Evolutionary conservation across 2,888 invertebrate genomes (phyloP), one percentile per base, ranked within the genome.

Genomic region (Lasius platythorax): DNA sequence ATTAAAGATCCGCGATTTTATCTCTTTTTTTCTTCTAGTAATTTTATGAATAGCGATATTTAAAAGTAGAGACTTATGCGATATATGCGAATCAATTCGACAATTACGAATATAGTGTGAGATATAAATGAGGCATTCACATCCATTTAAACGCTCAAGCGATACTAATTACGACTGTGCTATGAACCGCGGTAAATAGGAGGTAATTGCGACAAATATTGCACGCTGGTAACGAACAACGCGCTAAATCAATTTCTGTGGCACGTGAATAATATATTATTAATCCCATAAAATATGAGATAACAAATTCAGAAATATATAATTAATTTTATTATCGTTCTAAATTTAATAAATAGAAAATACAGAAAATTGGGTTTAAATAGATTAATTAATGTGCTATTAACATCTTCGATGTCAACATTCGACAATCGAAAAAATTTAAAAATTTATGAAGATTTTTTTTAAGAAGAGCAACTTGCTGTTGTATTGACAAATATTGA

Each of bases 171-270:
- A 68, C 46, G 23, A 28, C 23, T 33, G 15, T 40, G 18, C 53
- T 67, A 28, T 56, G 53, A 68, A 78, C 40, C 50, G 28, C 53
- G 56, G 33, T 53, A 68, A 78, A 68, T 68, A 56, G 28, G 5
- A 68, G 40, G 40, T 78, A 78, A 68, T 78, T 78, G 40, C 76
- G 56, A 56, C 68, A 68, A 78, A 67, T 28, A 56, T 78, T 76
- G 28, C 76, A 64, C 18, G 37, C 23, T 63, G 53, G 23, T 76
- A 76, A 76, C 53, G 53, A 53, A 40, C 9, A 56, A 53, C 28
- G 28, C n/a, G 53, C 9, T 18, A 68, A 68, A 78, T 53, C 53
- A 68, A 68, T 78, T 78, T 78, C 56, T 68, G 15, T 30, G 40
- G 68, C 53, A 40, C 6, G 33, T 46, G 46, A 75, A 75, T 50